Percentiles rank a stretch among this genome's conserved stretches.
phyloP scores from a whole-genome alignment of 1,140 invertebrate species.

The Zaprionus ornatus region DNA sequence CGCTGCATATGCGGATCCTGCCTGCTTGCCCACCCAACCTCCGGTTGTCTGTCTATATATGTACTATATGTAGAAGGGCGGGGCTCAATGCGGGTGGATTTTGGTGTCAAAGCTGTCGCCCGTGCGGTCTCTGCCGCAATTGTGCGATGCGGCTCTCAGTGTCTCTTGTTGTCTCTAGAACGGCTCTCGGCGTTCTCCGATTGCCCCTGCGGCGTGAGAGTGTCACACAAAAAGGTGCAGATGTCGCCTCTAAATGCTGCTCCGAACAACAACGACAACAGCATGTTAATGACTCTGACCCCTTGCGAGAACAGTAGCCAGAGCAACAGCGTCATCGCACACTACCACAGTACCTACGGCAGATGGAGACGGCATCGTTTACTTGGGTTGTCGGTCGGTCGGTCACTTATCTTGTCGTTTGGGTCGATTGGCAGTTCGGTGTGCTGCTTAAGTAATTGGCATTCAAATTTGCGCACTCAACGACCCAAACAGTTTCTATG shows the following conservation, averaged over 20 bases:
- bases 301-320: constrained; percentile 35
- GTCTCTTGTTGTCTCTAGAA: not conserved
- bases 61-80: constrained; percentile 44
- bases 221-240: constrained; percentile 67
- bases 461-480: constrained; percentile 72
- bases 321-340: too few relatives aligned
- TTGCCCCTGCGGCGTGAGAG: constrained; percentile 25
- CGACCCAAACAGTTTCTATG: not conserved
- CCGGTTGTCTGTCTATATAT: not conserved
- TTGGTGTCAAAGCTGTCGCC: constrained; percentile 75
- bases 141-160: constrained; percentile 3
- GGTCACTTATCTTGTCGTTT: constrained; percentile 62
- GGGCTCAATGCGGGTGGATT: constrained; percentile 65
- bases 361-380: constrained; percentile 28
- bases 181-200: not conserved
- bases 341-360: not conserved
- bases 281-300: constrained; percentile 80
- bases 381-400: constrained; percentile 37
- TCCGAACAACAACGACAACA: constrained; percentile 64
- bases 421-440: constrained; percentile 44
- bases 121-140: constrained; percentile 2
- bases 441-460: constrained; percentile 75
- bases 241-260: constrained; percentile 73
- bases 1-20: not conserved
- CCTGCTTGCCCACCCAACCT: not conserved